phyloP scores from a whole-genome alignment of 2,888 invertebrate genomes.

The Gonocerus acuteangulatus region DNA sequence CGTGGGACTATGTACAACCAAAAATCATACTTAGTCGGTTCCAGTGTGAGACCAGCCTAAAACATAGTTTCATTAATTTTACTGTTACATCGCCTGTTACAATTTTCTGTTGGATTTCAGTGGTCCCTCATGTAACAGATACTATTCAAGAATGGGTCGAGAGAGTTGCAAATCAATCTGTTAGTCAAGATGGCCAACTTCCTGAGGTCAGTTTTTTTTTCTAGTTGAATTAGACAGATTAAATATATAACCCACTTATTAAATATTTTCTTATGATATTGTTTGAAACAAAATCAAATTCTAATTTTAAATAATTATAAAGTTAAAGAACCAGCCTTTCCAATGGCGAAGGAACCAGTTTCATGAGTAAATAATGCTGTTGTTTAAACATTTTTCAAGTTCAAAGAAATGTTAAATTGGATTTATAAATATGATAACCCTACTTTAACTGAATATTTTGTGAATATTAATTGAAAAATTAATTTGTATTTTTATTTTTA shows the following conservation, averaged over 20 bases:
- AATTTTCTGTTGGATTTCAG: conserved; percentile 48
- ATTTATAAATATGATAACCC: too few species aligned
- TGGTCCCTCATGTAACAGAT: conserved; percentile 97
- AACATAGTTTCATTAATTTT: too few species aligned
- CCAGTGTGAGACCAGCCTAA: too few species aligned
- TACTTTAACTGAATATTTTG: too few species aligned
- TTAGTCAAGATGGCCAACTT: conserved; percentile 59
- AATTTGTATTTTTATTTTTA: too few species aligned
- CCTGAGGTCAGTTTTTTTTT: conserved; percentile 57
- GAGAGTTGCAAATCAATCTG: conserved; percentile 78
- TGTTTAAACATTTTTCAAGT: too few species aligned
- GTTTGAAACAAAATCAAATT: background rate
- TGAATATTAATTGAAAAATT: too few species aligned
- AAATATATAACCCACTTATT: background rate
- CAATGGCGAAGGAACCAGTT: background rate
- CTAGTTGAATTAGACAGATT: background rate
- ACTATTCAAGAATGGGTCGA: conserved; percentile 98
- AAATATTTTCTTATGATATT: background rate
- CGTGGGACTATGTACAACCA: too few species aligned
- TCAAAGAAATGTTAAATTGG: too few species aligned
- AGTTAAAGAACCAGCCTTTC: background rate
- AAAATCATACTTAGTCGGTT: too few species aligned
- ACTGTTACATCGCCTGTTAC: too few species aligned
- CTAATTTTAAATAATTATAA: background rate
- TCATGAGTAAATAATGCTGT: too few species aligned